Conservation (phyloP, 1,140 invertebrate species). For the Neodiprion pinetum region DNA sequence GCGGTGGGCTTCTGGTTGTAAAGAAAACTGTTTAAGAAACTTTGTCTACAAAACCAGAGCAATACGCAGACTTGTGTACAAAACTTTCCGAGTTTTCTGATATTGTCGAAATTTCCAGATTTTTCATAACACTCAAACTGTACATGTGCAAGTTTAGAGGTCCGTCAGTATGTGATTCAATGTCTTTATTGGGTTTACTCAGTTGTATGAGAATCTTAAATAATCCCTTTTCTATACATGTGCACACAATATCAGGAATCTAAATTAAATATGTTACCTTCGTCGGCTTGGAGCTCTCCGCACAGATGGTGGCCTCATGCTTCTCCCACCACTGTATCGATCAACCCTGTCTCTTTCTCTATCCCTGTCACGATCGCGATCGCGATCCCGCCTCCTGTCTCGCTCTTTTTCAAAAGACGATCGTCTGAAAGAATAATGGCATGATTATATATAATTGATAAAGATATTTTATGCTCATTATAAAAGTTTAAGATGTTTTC, state of each 20-base stretch:
- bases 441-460: conserved; percentile 2
- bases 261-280: conserved; percentile 42
- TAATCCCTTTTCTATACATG: too few relatives aligned
- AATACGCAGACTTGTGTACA: background rate
- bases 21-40: background rate
- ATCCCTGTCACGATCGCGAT: conserved; percentile 58
- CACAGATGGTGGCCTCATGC: conserved; percentile 58
- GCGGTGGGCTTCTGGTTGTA: conserved; percentile 44
- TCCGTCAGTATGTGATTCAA: too few relatives aligned
- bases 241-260: background rate
- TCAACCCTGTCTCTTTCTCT: conserved; percentile 57
- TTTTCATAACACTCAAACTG: too few relatives aligned
- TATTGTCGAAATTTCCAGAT: too few relatives aligned
- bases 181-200: too few relatives aligned
- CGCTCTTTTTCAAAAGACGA: conserved; percentile 52
- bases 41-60: background rate
- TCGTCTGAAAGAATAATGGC: conserved; percentile 38
- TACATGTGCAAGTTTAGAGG: too few relatives aligned
- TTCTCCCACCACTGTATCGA: conserved; percentile 57
- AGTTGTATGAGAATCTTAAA: too few relatives aligned
- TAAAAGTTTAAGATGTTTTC: too few relatives aligned
- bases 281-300: conserved; percentile 57
- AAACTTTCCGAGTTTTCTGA: too few relatives aligned
- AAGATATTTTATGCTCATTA: background rate
- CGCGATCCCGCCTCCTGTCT: conserved; percentile 57